These are phyloP conservation scores for Cercopithecus mitis DNA, from an alignment of 2,797 vertebrate species.

Conservation along the genomic window DNA sequence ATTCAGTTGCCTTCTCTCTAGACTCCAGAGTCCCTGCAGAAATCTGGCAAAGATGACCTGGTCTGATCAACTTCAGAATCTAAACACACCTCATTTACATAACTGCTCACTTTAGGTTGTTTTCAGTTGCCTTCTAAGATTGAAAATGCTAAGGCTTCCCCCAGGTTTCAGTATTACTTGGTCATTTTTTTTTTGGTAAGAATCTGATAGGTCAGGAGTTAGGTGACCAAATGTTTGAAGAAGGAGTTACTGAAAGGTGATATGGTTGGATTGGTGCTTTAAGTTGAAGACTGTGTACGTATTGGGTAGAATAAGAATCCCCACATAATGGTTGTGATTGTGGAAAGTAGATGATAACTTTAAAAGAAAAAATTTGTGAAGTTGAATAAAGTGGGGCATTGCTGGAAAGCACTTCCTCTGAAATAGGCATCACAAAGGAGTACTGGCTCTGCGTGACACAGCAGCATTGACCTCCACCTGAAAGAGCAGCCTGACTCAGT, in stretches of 20 bases:
- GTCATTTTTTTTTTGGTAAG: background rate
- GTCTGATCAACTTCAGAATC: background rate
- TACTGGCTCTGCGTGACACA: background rate
- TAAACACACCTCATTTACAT: background rate
- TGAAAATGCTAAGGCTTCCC: background rate
- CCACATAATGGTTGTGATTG: background rate
- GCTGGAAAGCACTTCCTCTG: background rate
- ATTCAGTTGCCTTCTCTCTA: fast-evolving
- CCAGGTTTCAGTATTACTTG: background rate
- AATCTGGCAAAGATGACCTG: background rate
- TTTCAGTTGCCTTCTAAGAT: background rate
- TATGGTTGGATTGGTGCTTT: background rate
- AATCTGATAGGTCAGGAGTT: background rate
- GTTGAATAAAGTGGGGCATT: background rate
- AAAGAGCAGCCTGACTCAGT: background rate
- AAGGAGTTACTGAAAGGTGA: background rate
- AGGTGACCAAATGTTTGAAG: background rate
- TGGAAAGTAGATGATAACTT: background rate
- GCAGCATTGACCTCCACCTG: background rate
- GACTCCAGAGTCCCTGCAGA: no score
- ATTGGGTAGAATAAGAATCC: background rate
- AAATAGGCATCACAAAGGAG: background rate
- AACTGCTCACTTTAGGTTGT: background rate
- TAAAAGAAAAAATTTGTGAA: background rate
- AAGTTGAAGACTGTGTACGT: background rate